Evolutionary conservation across 64 coral and sea anemone genomes (phyloP), one percentile per base, ranked within the genome.

Genomic region (Platygyra sinensis): DNA sequence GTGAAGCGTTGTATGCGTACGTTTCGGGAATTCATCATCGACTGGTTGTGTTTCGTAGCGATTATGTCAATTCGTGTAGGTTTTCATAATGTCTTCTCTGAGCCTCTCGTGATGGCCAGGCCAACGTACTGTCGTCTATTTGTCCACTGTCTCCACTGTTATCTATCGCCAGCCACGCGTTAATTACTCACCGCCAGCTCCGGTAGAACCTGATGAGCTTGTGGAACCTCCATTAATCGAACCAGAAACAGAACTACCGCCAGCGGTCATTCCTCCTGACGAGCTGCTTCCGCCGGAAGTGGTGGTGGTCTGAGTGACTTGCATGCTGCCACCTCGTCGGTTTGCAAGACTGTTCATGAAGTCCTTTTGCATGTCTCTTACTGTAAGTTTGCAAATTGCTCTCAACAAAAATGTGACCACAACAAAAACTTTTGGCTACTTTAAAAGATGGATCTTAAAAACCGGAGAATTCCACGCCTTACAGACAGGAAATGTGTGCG

Each of bases 311-410:
- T 39, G 30, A 15, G 81, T 49, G 7, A 67, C 39, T 27, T 49
- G 63, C 16, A 17, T 39, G 36, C 30, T 10, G 10, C 63, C 20
- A 9, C 63, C 38, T 71, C 62, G 62, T 49, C 63, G 81, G 81
- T 69, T 52, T 0, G 24, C 24, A 49, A 85, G 81, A 42, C 63
- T 85, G 36, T 85, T 72, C 22, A 85, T 71, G 81, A 85, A 72
- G 20, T 85, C 36, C 10, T 38, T 85, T 42, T 71, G 62, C 24
- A 85, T 19, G 51, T 85, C 64, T 12, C 62, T 72, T 28, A 71
- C 81, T 85, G 63, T 28, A 24, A 24, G 25, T 39, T 39, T 20
- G 42, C 5, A 8, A 46, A 46, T 46, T 46, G 42, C 3, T 8
- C 7, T 46, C 5, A 46, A 46, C 42, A 46, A 46, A n/a, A 46